These are phyloP conservation scores for Cinara cedri DNA, from an alignment of 2,888 invertebrate species.

Conservation along the genomic window DNA sequence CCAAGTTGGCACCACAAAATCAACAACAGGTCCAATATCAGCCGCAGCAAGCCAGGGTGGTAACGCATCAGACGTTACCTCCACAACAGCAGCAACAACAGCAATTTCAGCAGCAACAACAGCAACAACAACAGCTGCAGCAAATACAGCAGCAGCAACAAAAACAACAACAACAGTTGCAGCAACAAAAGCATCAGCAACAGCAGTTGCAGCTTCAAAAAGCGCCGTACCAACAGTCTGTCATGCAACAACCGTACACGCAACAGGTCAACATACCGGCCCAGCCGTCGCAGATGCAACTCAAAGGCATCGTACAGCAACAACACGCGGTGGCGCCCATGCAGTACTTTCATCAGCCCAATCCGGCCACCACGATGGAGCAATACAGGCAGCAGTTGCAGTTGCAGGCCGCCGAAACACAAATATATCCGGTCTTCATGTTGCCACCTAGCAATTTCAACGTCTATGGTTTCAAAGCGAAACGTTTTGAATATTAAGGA, in stretches of 20 bases:
- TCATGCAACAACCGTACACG: constrained; percentile 32
- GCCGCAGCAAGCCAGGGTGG: constrained; percentile 20
- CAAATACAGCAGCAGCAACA: not conserved
- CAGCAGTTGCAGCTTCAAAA: constrained; percentile 22
- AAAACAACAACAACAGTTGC: not conserved
- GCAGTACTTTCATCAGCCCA: constrained; percentile 51
- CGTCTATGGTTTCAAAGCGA: not conserved
- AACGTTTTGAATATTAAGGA: constrained; percentile 2
- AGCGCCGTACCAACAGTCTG: constrained; percentile 32
- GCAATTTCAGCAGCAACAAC: not conserved
- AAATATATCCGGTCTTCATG: constrained; percentile 24
- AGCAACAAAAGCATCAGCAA: not conserved
- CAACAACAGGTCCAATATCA: constrained; percentile 28
- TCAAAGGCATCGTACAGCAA: constrained; percentile 42
- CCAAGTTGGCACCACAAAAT: not conserved
- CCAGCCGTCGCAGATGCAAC: constrained; percentile 33
- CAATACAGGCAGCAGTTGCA: constrained; percentile 51
- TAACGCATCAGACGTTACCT: not conserved
- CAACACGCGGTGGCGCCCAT: constrained; percentile 23
- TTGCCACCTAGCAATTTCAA: constrained; percentile 15
- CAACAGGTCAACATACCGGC: constrained; percentile 37
- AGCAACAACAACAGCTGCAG: not conserved
- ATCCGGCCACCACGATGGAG: constrained; percentile 47
- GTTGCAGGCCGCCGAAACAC: constrained; percentile 43
- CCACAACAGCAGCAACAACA: constrained; percentile 11